These are phyloP conservation scores for Folsomia candida DNA, from an alignment of 2,888 invertebrate species.

Conservation along the genomic window DNA sequence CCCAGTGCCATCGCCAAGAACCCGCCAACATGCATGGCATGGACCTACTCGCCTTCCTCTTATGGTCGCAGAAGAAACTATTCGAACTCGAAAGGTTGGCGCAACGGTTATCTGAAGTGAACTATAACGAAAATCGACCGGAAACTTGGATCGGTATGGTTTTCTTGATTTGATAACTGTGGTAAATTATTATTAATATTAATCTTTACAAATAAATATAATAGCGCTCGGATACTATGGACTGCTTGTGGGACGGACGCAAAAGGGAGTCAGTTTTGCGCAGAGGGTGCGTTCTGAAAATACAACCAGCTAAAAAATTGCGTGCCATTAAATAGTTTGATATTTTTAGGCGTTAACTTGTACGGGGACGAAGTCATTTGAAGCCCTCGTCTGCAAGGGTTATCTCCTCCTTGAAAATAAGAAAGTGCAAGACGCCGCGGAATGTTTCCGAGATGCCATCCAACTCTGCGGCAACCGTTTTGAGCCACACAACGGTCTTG, in stretches of 20 bases:
- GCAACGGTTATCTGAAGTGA: constrained; percentile 51
- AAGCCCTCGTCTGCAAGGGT: constrained; percentile 73
- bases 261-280: constrained; percentile 69
- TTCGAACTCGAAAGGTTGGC: constrained; percentile 66
- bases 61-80: constrained; percentile 56
- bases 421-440: constrained; percentile 65
- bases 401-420: constrained; percentile 65
- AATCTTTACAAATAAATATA: neutral
- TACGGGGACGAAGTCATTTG: constrained; percentile 55
- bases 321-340: constrained; percentile 5
- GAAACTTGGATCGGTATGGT: constrained; percentile 66
- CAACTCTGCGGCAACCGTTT: constrained; percentile 63
- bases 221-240: constrained; percentile 68
- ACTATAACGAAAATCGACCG: constrained; percentile 54
- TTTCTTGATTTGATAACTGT: constrained; percentile 3
- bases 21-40: constrained; percentile 62
- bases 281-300: constrained; percentile 60
- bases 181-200: neutral
- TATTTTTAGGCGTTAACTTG: constrained; percentile 36
- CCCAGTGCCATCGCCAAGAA: constrained; percentile 53
- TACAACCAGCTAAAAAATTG: neutral
- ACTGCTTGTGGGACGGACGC: constrained; percentile 64
- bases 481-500: constrained; percentile 75
- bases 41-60: constrained; percentile 62
- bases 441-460: constrained; percentile 67